Conservation (phyloP, 2,797 vertebrate genomes). For the Geotrypetes seraphini region DNA sequence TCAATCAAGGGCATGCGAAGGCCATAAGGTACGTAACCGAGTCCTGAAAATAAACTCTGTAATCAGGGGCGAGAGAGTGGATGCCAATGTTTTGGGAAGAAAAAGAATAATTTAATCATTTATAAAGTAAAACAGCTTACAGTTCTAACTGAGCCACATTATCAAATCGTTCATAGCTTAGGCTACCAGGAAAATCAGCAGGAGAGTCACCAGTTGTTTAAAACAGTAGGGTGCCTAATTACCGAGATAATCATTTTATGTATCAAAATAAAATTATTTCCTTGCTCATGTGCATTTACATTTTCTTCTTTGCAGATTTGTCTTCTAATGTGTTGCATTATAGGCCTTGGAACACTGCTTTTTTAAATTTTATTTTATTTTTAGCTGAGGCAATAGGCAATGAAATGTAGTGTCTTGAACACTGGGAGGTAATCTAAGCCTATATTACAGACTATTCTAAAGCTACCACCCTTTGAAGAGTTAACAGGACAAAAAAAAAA, state of each 20-base stretch:
- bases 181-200: constrained; percentile 1
- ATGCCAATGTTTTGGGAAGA: neutral
- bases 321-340: neutral
- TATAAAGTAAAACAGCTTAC: no score
- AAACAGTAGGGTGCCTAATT: neutral
- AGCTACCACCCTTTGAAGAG: constrained; percentile 2
- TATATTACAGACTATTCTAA: neutral
- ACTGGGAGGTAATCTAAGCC: constrained; percentile 1
- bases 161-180: neutral
- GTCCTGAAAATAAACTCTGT: constrained; percentile 4
- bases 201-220: neutral
- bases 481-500: neutral
- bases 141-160: neutral
- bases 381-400: no score
- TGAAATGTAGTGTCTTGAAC: neutral
- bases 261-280: no score
- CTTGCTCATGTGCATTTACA: no score
- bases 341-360: no score
- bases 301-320: neutral
- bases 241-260: neutral
- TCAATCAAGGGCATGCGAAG: constrained; percentile 23
- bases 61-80: neutral
- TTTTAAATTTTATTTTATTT: no score
- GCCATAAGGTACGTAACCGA: constrained; percentile 18
- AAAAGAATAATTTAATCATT: no score